phyloP scores from a whole-genome alignment of 2,797 vertebrate species.

The Silurus aristotelis region DNA sequence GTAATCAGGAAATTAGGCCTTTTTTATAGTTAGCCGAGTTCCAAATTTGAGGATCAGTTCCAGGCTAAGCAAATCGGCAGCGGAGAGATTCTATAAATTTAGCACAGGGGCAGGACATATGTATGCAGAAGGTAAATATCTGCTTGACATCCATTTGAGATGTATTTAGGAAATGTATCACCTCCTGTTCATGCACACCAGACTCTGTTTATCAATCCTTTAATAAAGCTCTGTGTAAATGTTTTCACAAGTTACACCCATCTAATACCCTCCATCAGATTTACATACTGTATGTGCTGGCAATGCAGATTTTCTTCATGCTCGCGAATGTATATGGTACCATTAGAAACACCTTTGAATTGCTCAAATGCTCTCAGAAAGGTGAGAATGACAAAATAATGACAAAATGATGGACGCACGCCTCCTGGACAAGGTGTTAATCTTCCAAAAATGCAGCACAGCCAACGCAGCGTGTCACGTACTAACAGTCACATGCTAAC shows the following conservation, averaged over 20 bases:
- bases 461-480: background rate
- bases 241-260: background rate
- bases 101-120: background rate
- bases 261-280: background rate
- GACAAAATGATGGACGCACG: background rate
- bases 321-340: background rate
- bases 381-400: background rate
- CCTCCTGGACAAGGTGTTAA: background rate
- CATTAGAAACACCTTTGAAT: background rate
- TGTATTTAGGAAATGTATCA: background rate
- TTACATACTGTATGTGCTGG: background rate
- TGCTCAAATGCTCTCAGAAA: background rate
- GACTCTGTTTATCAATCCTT: background rate
- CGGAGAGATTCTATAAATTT: background rate
- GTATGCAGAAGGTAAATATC: background rate
- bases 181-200: background rate
- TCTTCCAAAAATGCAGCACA: background rate
- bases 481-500: background rate
- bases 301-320: background rate
- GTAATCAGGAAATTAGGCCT: background rate
- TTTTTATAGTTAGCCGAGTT: background rate
- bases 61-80: background rate
- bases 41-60: background rate
- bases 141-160: background rate
- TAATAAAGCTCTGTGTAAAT: background rate